phyloP scores from a whole-genome alignment of 2,888 invertebrate species.

The Rhopalosiphum nymphaeae region DNA sequence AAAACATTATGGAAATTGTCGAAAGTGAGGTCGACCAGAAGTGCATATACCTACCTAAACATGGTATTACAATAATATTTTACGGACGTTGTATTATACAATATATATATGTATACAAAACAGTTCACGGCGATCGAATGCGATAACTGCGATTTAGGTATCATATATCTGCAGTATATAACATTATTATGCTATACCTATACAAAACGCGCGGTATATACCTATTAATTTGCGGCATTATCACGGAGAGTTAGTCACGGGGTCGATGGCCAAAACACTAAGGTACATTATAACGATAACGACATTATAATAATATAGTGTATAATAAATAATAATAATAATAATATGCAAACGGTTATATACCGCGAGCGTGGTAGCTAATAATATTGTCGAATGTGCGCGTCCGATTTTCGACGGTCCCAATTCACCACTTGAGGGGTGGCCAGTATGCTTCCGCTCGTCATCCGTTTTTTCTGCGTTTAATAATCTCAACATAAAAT shows the following conservation, averaged over 20 bases:
- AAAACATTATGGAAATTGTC: slow-evolving; percentile 9
- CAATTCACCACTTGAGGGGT: not conserved
- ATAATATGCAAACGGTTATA: not conserved
- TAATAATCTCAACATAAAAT: not conserved
- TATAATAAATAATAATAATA: slow-evolving; percentile 3
- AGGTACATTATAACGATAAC: not conserved
- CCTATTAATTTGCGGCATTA: slow-evolving; percentile 4
- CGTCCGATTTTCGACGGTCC: slow-evolving; percentile 27
- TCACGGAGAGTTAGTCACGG: slow-evolving; percentile 19
- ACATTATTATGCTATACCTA: not conserved
- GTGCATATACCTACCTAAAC: not conserved
- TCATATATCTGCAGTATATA: not conserved
- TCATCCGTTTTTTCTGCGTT: not conserved
- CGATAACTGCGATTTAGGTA: not conserved
- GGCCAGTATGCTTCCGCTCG: not conserved
- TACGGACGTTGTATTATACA: not conserved
- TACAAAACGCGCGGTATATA: not conserved
- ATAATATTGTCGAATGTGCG: not conserved
- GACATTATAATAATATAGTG: slow-evolving; percentile 16
- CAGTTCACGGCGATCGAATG: slow-evolving; percentile 11
- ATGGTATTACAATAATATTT: not conserved
- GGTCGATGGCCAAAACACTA: slow-evolving; percentile 23
- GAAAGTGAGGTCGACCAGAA: not conserved
- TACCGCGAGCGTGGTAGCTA: not conserved
- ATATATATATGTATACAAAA: not conserved